Base-by-base conservation (phyloP, 2,113 vertebrate genomes). In the Prionailurus bengalensis region DNA sequence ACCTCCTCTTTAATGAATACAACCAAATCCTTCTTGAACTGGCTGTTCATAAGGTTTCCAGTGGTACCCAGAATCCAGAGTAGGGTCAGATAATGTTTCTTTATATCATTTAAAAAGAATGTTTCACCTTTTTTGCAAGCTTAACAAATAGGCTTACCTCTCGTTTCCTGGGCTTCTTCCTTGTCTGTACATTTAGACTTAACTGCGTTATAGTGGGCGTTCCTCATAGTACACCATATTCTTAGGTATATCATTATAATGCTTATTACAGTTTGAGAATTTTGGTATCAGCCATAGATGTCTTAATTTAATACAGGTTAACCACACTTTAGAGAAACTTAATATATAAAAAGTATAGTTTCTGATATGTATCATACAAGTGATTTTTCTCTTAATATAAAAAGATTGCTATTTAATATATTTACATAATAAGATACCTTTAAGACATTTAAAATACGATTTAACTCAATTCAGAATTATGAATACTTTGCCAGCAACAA, bases 401-500 rank as follows among this genome's bases (percentile, higher is more conserved):
- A 93, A 90, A 76, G n/a, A 87, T 93, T 58, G 31, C 17, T 79
- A 4, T 80, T 89, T 90, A 53, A 39, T 89, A 9, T 85, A 73
- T 76, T 97, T 86, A 48, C 19, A n/a, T 85, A 74, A 42, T 95
- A 63, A 68, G 33, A 82, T 36, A 68, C 6, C 14, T 15, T 31
- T 78, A 91, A 58, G 39, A 78, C 29, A 31, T 82, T 94, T 94
- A 91, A 91, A 97, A 63, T 96, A 80, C n/a, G n/a, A 45, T 85
- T 90, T 83, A 66, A 89, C 16, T 91, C 68, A 91, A 33, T 94
- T 95, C 23, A 58, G 61, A 95, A 87, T 83, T 96, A 1, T 61
- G 94, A 53, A 68, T 95, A 58, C 13, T 31, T 96, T 89, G 21
- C 14, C 15, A 68, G 71, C 21, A 91, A 45, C 13, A 65, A 25